Base-by-base conservation (phyloP, 2,888 invertebrate species). In the Aphodius granarius region DNA sequence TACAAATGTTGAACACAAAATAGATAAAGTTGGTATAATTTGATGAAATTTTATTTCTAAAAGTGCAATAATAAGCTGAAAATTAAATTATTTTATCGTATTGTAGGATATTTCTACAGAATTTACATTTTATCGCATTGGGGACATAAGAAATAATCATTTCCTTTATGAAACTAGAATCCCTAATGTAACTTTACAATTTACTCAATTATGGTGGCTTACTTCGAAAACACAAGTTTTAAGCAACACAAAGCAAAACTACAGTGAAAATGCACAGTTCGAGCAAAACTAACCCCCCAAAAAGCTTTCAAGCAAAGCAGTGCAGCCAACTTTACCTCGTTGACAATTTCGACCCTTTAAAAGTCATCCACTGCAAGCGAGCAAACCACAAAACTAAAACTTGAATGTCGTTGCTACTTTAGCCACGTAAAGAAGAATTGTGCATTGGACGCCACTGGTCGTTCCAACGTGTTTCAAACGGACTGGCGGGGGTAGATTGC, bases 401-500 rank as follows among this genome's bases (percentile, higher is more conserved):
- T 78, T 78, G 43, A 43, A 43, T 13, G 43, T 6, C 9, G 9
- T 43, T 2, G 43, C n/a, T n/a, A n/a, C n/a, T n/a, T n/a, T n/a
- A n/a, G n/a, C n/a, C n/a, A n/a, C n/a, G n/a, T n/a, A 43, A 13
- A 13, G 43, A 43, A 43, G 43, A 43, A 43, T 43, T 43, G 43
- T 43, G 43, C 43, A 43, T 6, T 13, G 43, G 43, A 43, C 43
- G 43, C 2, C 43, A 43, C 43, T 43, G 43, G 43, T 43, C 43
- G 43, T 43, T 43, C 43, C 43, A 43, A 43, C n/a, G n/a, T n/a
- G n/a, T n/a, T n/a, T n/a, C n/a, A 43, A 6, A 43, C 43, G 43
- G n/a, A n/a, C n/a, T n/a, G n/a, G n/a, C n/a, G 43, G 73, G 23
- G 65, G 75, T 73, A 75, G 73, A 76, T 78, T 76, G 79, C 79